Conservation (phyloP, 2,888 invertebrate genomes). For the Hypsopygia costalis region DNA sequence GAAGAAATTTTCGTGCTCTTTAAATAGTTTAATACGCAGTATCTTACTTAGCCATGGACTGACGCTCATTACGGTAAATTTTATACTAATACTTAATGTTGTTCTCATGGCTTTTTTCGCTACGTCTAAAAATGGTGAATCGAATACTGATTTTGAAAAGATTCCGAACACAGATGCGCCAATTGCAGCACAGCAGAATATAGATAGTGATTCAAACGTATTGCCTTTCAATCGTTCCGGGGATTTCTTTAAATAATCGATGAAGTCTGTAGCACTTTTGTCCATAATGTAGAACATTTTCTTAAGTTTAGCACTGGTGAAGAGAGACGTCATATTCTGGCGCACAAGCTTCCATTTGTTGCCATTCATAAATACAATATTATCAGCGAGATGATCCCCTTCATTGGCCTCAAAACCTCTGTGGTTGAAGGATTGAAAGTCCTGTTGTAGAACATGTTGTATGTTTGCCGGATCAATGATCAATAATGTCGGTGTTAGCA, state of each 20-base stretch:
- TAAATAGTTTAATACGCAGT: constrained; percentile 41
- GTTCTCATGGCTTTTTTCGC: constrained; percentile 13
- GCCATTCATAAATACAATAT: constrained; percentile 39
- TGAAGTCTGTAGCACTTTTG: constrained; percentile 44
- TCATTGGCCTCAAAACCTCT: constrained; percentile 36
- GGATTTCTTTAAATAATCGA: constrained; percentile 33
- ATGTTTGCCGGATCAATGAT: constrained; percentile 39
- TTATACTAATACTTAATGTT: constrained; percentile 16
- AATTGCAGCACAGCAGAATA: constrained; percentile 44
- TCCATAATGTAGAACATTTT: constrained; percentile 54
- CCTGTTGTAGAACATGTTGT: constrained; percentile 33
- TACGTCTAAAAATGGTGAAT: constrained; percentile 20
- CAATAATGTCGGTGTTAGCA: constrained; percentile 27
- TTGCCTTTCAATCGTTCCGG: constrained; percentile 29
- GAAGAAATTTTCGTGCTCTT: constrained; percentile 48
- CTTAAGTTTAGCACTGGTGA: constrained; percentile 52
- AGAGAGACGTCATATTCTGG: constrained; percentile 52
- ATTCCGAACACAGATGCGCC: constrained; percentile 30
- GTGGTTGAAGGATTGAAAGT: constrained; percentile 42
- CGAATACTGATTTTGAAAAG: constrained; percentile 33
- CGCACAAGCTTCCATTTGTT: constrained; percentile 53
- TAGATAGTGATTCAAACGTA: constrained; percentile 29
- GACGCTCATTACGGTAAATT: constrained; percentile 20
- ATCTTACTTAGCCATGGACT: constrained; percentile 8
- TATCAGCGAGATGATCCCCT: constrained; percentile 40